These are phyloP conservation scores for Lobophora halterata DNA, from an alignment of 2,888 invertebrate species.

Conservation along the genomic window DNA sequence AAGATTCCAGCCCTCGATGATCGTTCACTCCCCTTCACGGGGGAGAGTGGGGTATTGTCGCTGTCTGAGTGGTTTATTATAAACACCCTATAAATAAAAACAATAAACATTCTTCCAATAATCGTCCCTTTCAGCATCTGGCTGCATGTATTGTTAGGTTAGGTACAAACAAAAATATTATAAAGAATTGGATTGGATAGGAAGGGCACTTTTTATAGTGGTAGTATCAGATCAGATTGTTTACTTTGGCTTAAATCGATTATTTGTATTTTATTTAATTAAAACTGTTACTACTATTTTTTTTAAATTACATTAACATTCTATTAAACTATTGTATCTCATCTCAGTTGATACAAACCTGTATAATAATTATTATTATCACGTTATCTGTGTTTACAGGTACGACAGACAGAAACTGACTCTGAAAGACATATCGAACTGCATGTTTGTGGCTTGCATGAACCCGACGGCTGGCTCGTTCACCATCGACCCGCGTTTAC, in stretches of 20 bases:
- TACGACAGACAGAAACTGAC: slow-evolving; percentile 93
- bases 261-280: too few species aligned
- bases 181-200: too few species aligned
- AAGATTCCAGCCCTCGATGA: slow-evolving; percentile 8
- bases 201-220: too few species aligned
- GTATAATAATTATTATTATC: not conserved
- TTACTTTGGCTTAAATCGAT: too few species aligned
- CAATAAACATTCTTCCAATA: too few species aligned
- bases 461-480: slow-evolving; percentile 98
- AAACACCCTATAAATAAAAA: too few species aligned
- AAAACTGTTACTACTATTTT: too few species aligned
- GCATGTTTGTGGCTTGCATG: slow-evolving; percentile 97
- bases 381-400: slow-evolving; percentile 51
- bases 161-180: too few species aligned
- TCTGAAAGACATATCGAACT: slow-evolving; percentile 94
- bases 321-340: not conserved
- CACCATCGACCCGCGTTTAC: slow-evolving; percentile 94
- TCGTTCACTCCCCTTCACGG: slow-evolving; percentile 12
- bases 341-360: not conserved
- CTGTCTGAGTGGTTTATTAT: slow-evolving; percentile 8
- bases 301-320: too few species aligned
- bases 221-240: too few species aligned
- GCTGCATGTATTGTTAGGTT: too few species aligned
- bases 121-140: too few species aligned
- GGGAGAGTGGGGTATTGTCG: slow-evolving; percentile 11